Evolutionary conservation across 2,888 invertebrate genomes (phyloP), one percentile per base, ranked within the genome.

Genomic region (Neoascia interrupta): DNA sequence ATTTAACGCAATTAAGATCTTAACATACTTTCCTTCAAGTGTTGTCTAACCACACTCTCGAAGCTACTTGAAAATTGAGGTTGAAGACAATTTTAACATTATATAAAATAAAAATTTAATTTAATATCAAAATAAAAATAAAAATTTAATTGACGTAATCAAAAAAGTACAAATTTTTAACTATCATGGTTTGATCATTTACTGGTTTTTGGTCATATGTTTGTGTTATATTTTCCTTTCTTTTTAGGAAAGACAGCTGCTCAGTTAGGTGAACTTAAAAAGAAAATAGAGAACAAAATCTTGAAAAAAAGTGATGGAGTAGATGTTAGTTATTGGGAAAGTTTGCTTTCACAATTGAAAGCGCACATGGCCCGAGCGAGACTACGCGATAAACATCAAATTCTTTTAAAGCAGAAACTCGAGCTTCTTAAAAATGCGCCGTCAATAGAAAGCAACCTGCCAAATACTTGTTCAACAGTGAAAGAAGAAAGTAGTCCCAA

Each of bases 291-390:
- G 88, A 90, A 90, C 11, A 98, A 98, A 90, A 94, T 98, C 74
- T 91, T 91, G 83, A 94, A 94, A 0, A 93, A 94, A 80, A 93
- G 92, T 41, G 97, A 96, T 89, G 97, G 97, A 11, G 94, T 98
- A 43, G 99, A 99, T 90, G 94, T 98, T 81, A 96, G 97, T 43
- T 99, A 98, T 89, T 99, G 99, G 99, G 99, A 99, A 90, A 96
- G 96, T 47, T 89, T 99, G 81, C 90, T 98, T 28, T 96, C 96
- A n/a, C 97, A 98, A 87, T 90, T 99, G 6, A 97, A 97, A 90
- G 98, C 97, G 4, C 97, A 97, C 88, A 96, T 96, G 94, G 96
- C 98, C 0, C 92, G 97, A 84, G 97, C 97, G 0, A 91, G 98
- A 26, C 91, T 99, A 8, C 91, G 96, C 60, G 98, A 99, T 89